Evolutionary conservation across 1,140 invertebrate species (phyloP), one percentile per base, ranked within the genome.

Genomic region (Ips typographus): DNA sequence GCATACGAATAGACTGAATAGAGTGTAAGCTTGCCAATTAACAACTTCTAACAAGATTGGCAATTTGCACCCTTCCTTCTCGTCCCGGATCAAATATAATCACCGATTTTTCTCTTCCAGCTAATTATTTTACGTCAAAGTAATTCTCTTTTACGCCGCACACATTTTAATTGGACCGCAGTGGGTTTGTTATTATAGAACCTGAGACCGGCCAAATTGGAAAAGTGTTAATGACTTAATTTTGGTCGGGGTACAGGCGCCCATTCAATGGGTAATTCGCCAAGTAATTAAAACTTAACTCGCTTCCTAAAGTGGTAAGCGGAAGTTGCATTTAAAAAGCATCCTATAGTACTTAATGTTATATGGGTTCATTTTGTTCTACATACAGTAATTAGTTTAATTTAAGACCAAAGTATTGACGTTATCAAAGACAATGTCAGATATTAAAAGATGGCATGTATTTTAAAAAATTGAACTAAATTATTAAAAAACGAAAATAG

Each of bases 21-120:
- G 57, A 40, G 64, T 65, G 72, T 77, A 76, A 77, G 75, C 74
- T 71, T 65, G 72, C 66, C 75, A 78, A 78, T 78, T 78, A 78
- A 77, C 77, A 78, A 76, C 73, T 78, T 72, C 74, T 77, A 78
- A 77, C 77, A 77, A 78, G 77, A 78, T 78, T 77, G 77, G 73
- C 77, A 78, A 78, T 78, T 78, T 78, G 75, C 71, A 72, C 76
- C 72, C 75, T 71, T 65, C 65, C 70, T 70, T 71, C 72, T 65
- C 73, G 62, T 69, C 73, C 72, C 70, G 77, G 75, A 78, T 78
- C 77, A 78, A 77, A 77, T 77, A 76, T 77, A 76, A 78, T 76
- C 77, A 75, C 53, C 74, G 77, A 78, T 78, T 78, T 78, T 78
- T 78, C 76, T 76, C 68, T 72, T 69, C 71, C 42, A 72, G 73